Percentiles rank a stretch among this genome's conserved stretches.
These are phyloP conservation scores for Pammene aurita DNA, from an alignment of 2,888 invertebrate genomes.

Conservation along the genomic window DNA sequence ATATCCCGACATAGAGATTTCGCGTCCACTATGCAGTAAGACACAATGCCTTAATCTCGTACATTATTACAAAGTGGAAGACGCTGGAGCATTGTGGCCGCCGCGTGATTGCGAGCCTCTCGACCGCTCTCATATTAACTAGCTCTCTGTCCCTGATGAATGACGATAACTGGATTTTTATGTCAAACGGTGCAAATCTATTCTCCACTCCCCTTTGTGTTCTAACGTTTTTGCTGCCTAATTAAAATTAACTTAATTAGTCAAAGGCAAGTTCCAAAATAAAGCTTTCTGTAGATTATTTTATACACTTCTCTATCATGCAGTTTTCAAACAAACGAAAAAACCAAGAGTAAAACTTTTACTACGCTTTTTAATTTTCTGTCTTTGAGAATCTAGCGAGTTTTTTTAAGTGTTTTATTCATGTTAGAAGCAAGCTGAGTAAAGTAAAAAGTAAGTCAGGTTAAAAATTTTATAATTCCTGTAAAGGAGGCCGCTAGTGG, in stretches of 20 bases:
- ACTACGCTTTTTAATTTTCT: constrained; percentile 35
- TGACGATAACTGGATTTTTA: constrained; percentile 28
- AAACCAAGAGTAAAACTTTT: constrained; percentile 35
- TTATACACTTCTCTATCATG: constrained; percentile 38
- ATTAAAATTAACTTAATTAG: constrained; percentile 40
- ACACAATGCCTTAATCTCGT: constrained; percentile 43
- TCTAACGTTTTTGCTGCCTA: constrained; percentile 33
- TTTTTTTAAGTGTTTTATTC: constrained; percentile 32
- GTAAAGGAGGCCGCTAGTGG: constrained; percentile 20
- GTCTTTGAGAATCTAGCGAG: constrained; percentile 36
- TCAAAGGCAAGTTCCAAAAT: constrained; percentile 39
- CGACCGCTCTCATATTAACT: constrained; percentile 35
- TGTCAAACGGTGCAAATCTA: constrained; percentile 34
- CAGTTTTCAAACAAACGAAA: constrained; percentile 37
- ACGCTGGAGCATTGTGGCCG: constrained; percentile 34
- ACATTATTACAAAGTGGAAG: constrained; percentile 41
- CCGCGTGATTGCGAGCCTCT: constrained; percentile 26
- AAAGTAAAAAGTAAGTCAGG: constrained; percentile 23
- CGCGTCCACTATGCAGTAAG: constrained; percentile 48
- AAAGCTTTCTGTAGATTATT: constrained; percentile 42
- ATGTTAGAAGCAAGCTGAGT: constrained; percentile 32
- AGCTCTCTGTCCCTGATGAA: constrained; percentile 31
- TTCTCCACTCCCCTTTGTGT: constrained; percentile 36
- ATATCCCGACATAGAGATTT: constrained; percentile 57
- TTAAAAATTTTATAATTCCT: constrained; percentile 31